These are phyloP conservation scores for Centropus bengalensis DNA, from an alignment of 2,113 vertebrate species.

Conservation along the genomic window DNA sequence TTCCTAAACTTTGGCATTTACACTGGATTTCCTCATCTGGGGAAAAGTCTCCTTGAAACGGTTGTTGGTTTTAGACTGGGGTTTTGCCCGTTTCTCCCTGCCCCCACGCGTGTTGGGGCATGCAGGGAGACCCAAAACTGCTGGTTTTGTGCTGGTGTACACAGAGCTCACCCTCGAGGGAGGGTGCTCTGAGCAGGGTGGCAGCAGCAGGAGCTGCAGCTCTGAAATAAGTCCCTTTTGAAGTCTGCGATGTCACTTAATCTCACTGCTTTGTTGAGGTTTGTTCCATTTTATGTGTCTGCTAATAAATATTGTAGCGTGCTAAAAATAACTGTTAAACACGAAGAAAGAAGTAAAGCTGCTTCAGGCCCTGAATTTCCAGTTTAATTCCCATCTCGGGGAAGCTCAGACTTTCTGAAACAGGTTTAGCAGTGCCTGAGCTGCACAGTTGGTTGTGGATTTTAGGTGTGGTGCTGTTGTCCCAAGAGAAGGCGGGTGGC, in stretches of 20 bases:
- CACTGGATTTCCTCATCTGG: neutral
- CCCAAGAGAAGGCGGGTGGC: neutral
- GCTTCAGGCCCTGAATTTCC: constrained; percentile 9
- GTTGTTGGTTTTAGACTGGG: neutral
- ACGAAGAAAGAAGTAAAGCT: neutral
- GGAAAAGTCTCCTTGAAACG: neutral
- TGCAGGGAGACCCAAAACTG: neutral
- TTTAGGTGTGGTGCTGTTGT: accelerated
- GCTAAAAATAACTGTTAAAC: constrained; percentile 35
- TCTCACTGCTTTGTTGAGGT: neutral
- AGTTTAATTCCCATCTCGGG: neutral
- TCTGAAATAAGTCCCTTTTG: constrained; percentile 19
- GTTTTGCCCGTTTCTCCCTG: accelerated
- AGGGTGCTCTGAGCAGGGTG: neutral
- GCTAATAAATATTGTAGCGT: constrained; percentile 35
- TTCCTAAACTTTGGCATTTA: accelerated
- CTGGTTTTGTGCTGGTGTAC: neutral
- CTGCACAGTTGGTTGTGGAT: neutral
- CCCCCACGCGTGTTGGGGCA: accelerated
- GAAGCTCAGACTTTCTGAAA: neutral
- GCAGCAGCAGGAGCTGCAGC: neutral
- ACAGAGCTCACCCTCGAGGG: neutral
- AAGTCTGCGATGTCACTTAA: neutral
- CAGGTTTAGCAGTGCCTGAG: neutral
- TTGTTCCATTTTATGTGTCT: constrained; percentile 32